These are phyloP conservation scores for Dyspetes luteomarginatus DNA, from an alignment of 2,888 invertebrate genomes.

Conservation along the genomic window DNA sequence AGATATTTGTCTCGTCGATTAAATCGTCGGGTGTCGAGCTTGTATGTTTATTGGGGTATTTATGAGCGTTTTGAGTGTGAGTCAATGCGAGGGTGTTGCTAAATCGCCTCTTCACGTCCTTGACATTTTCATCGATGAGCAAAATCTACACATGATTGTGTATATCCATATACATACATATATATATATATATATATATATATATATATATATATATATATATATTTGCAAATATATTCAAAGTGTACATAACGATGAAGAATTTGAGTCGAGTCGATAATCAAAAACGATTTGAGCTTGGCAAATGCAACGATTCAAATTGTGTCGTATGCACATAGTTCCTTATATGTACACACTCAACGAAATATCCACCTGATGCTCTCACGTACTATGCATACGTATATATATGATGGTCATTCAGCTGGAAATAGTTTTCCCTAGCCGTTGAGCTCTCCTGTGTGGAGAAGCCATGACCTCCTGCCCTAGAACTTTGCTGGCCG, in stretches of 20 bases:
- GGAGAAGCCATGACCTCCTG: slow-evolving; percentile 64
- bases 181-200: too few species aligned
- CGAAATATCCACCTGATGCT: slow-evolving; percentile 63
- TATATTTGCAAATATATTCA: neutral
- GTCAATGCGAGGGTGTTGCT: slow-evolving; percentile 49
- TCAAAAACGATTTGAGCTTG: neutral
- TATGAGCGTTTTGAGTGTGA: too few species aligned
- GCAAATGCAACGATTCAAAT: neutral
- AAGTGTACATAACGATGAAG: neutral
- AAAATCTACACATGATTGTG: slow-evolving; percentile 19
- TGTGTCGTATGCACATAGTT: neutral
- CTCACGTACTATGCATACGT: neutral
- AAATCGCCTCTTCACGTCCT: slow-evolving; percentile 50
- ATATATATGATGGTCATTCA: slow-evolving; percentile 27
- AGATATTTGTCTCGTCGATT: neutral
- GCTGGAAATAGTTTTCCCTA: slow-evolving; percentile 59
- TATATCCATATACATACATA: neutral
- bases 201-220: too few species aligned
- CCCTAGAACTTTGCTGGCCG: slow-evolving; percentile 62
- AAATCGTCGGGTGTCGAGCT: neutral
- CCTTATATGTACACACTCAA: neutral
- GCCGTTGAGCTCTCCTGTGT: slow-evolving; percentile 26
- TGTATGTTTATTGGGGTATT: too few species aligned
- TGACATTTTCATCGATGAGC: slow-evolving; percentile 57
- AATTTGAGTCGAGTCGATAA: neutral